Base-by-base conservation (phyloP, 2,113 vertebrate genomes). In the Anseranas semipalmata region DNA sequence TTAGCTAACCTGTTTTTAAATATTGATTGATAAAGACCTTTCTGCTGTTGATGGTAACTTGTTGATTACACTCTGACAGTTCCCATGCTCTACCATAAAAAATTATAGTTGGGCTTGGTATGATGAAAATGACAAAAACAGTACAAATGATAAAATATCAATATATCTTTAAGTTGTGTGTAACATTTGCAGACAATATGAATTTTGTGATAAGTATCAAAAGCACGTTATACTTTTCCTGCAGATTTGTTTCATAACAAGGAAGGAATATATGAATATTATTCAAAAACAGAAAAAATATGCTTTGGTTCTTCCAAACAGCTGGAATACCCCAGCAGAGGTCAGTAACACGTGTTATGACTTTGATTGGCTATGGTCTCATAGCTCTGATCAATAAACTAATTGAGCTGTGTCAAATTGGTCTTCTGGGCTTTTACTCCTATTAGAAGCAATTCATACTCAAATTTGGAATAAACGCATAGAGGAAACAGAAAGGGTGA, bases 351-450 rank as follows among this genome's bases (percentile, higher is more conserved):
- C 68, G 25, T 32, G 10, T 56, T 72, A 46, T 2, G 6, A 9
- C 18, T 92, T 94, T 92, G 73, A 84, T 84, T 93, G 20, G 56
- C 89, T 89, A 66, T 28, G 15, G 37, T 87, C 56, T 96, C 89
- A 92, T 81, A 92, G 76, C 52, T 71, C 73, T 89, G 70, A 95
- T 96, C 96, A 93, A 96, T 96, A 89, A 94, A 89, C 68, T 95
- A 95, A 93, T 86, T 95, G 84, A 97, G 56, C 94, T 81, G 70
- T 87, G 60, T 81, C 76, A 78, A 60, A 95, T 87, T 91, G 70
- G 56, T 78, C 91, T 92, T 95, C 84, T 72, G 93, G 93, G 89
- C 73, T 92, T 95, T 95, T 92, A 56, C 52, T 91, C 37, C 22
- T 87, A 56, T 84, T 96, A 89, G 66, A 90, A 85, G 75, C 55